A percentile compares a stretch with the other conserved stretches of the same genome.
phyloP scores from a whole-genome alignment of 2,113 vertebrate species.

The Penelope pileata region DNA sequence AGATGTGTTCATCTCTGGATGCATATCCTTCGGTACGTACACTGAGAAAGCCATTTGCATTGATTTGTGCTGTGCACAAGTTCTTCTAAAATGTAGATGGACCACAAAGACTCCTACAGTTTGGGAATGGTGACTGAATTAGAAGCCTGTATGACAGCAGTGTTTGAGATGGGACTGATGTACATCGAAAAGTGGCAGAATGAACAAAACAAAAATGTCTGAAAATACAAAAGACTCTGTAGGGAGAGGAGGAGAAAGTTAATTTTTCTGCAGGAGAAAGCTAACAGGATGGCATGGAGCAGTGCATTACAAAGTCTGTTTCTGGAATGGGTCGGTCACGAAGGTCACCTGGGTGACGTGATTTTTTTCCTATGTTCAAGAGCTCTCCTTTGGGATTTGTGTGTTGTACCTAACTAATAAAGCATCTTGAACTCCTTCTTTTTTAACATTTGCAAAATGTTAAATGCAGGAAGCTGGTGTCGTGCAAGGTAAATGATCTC shows the following conservation, averaged over 20 bases:
- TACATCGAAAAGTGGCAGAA: not conserved
- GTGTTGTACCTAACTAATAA: slow-evolving; percentile 46
- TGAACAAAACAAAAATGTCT: not conserved
- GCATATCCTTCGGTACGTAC: not conserved
- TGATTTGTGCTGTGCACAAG: slow-evolving; percentile 70
- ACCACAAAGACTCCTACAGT: not conserved
- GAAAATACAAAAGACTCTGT: not conserved
- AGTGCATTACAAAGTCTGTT: not conserved
- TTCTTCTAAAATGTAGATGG: slow-evolving; percentile 41
- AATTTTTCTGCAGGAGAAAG: slow-evolving; percentile 28
- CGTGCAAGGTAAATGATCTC: not conserved
- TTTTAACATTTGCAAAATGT: not conserved
- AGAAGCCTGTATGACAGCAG: not conserved
- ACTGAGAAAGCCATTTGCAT: slow-evolving; percentile 3
- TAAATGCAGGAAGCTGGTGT: not conserved
- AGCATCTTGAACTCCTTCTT: slow-evolving; percentile 17
- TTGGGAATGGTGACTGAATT: not conserved
- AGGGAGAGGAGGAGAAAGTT: not conserved
- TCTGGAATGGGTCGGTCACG: not conserved
- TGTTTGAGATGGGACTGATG: not conserved
- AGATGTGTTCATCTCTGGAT: not conserved
- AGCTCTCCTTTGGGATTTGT: slow-evolving; percentile 8
- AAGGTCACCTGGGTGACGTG: not conserved
- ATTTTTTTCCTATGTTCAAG: not conserved
- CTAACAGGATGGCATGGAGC: not conserved